Percentiles rank a stretch among this genome's conserved stretches.
phyloP scores from a whole-genome alignment of 2,888 invertebrate genomes.

The Phyllotreta striolata region DNA sequence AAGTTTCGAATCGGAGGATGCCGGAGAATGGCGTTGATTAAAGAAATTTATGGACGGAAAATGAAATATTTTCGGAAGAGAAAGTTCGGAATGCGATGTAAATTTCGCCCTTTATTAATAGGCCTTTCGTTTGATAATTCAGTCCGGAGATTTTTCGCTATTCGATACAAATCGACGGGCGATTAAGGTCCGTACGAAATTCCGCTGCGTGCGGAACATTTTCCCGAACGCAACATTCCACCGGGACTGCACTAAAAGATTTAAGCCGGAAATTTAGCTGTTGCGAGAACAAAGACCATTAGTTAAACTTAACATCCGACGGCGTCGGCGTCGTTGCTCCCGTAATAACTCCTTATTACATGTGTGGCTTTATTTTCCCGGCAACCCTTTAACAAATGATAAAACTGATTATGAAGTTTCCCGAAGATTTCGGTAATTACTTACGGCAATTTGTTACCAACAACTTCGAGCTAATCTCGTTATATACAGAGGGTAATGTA shows the following conservation, averaged over 20 bases:
- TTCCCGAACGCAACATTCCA: slow-evolving; percentile 1
- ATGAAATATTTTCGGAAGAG: slow-evolving; percentile 4
- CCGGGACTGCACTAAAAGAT: slow-evolving; percentile 5
- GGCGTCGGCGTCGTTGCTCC: neutral
- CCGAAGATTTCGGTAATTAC: neutral
- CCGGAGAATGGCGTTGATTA: slow-evolving; percentile 2
- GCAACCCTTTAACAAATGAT: slow-evolving; percentile 1
- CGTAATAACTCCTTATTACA: slow-evolving; percentile 12
- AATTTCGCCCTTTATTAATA: no score
- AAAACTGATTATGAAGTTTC: slow-evolving; percentile 10
- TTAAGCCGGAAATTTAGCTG: slow-evolving; percentile 9
- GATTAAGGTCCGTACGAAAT: no score
- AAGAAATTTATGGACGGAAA: slow-evolving; percentile 2
- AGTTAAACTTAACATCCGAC: slow-evolving; percentile 8
- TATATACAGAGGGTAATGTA: no score
- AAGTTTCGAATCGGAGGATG: neutral
- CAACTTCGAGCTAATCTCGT: no score
- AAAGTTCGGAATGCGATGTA: neutral
- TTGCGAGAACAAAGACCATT: slow-evolving; percentile 10
- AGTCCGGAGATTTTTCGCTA: no score
- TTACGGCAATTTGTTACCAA: neutral
- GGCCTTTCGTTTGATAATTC: no score
- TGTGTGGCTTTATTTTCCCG: slow-evolving; percentile 9
- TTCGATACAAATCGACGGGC: no score
- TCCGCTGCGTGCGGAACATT: no score